Base-by-base conservation (phyloP, 1,140 invertebrate species). In the Rhagoletis pomonella region DNA sequence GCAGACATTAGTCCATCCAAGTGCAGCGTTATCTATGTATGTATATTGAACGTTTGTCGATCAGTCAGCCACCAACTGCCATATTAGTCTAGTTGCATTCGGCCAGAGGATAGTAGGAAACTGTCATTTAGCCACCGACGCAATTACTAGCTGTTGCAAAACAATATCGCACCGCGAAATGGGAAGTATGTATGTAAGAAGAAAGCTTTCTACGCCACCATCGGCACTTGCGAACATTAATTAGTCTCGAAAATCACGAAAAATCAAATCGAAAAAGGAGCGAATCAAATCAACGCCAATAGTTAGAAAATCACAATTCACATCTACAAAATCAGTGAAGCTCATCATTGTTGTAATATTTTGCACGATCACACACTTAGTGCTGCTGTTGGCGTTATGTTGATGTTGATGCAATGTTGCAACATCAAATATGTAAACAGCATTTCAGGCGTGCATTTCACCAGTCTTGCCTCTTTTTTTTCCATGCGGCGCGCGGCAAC, bases 51-150 rank as follows among this genome's bases (percentile, higher is more conserved):
- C n/a, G 3, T 44, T 69, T 69, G 44, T 6, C 67, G 42, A 44
- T 47, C 67, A 29, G 29, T 29, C 29, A 12, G 6, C 17, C 0
- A 47, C 44, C 42, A 81, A 67, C 3, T 19, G 14, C 14, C 19
- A 17, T 50, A 19, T 81, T 81, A 81, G 14, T 3, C 29, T 47
- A 12, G 44, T 81, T 55, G 73, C 47, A 55, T 81, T 81, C 44
- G 42, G 17, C 47, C 19, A 12, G n/a, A 58, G 73, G 44, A 4
- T 50, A 19, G 42, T 19, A 81, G 73, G 47, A 81, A 81, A 81
- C 19, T 81, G 73, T 81, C 73, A 81, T 81, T 19, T 58, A 19
- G 73, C 73, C 73, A 81, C 73, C 73, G 55, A 81, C 73, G 73
- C 73, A 81, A 81, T 77, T 77, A 50, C 69, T 12, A 42, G 9